A percentile compares a stretch with the other conserved stretches of the same genome.
phyloP scores from a whole-genome alignment of 2,113 vertebrate species.

The Elaphurus davidianus region DNA sequence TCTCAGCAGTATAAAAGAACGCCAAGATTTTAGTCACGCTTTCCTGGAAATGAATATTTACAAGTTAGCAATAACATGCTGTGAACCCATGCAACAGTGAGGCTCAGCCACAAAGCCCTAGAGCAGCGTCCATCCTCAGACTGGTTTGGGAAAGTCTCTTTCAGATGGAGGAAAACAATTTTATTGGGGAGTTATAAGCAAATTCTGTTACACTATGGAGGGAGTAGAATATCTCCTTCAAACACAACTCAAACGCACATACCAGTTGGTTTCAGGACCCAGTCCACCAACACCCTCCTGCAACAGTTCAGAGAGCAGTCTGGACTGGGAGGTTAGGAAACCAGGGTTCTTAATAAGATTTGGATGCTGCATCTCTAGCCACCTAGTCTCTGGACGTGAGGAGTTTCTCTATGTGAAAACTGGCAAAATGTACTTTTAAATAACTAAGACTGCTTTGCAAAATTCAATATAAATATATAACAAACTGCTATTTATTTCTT shows the following conservation, averaged over 20 bases:
- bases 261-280: neutral
- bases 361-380: neutral
- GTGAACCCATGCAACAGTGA: constrained; percentile 23
- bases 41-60: constrained; percentile 63
- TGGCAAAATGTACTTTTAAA: neutral
- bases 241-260: neutral
- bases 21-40: constrained; percentile 28
- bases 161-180: constrained; percentile 8
- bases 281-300: neutral
- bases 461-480: neutral
- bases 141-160: neutral
- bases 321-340: neutral
- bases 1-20: constrained; percentile 22
- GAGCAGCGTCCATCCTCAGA: neutral
- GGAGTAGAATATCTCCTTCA: neutral
- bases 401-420: neutral
- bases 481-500: neutral
- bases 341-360: neutral
- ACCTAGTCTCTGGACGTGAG: neutral
- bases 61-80: constrained; percentile 34
- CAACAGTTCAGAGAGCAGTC: neutral
- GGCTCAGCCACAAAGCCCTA: constrained; percentile 36
- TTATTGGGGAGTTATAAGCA: neutral
- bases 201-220: neutral
- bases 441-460: neutral